These are phyloP conservation scores for Amiota mariae DNA, from an alignment of 2,888 invertebrate genomes.

Conservation along the genomic window DNA sequence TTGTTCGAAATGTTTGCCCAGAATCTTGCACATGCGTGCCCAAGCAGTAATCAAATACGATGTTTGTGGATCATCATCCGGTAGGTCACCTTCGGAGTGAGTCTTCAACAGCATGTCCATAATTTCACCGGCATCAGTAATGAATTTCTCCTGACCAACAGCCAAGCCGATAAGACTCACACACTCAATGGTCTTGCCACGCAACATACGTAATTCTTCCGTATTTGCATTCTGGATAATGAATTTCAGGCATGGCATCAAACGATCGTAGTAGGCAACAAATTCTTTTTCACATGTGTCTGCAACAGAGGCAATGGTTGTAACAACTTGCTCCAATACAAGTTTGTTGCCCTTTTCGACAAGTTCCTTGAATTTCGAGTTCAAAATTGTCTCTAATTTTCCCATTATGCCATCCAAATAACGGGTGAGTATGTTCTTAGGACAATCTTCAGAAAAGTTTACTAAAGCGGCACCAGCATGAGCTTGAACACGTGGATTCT, in stretches of 20 bases:
- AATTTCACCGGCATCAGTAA: slow-evolving; percentile 92
- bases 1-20: slow-evolving; percentile 88
- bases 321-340: slow-evolving; percentile 96
- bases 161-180: slow-evolving; percentile 96
- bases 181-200: slow-evolving; percentile 99
- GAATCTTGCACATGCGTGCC: slow-evolving; percentile 98
- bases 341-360: slow-evolving; percentile 95
- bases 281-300: slow-evolving; percentile 98
- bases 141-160: slow-evolving; percentile 88
- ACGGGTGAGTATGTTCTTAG: slow-evolving; percentile 91
- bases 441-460: slow-evolving; percentile 99
- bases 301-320: slow-evolving; percentile 98
- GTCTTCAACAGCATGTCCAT: slow-evolving; percentile 96
- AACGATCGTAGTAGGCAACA: slow-evolving; percentile 91
- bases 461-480: slow-evolving; percentile 95
- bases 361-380: slow-evolving; percentile 94
- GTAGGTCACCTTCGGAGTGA: slow-evolving; percentile 87
- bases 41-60: slow-evolving; percentile 99
- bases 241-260: slow-evolving; percentile 96
- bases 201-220: slow-evolving; percentile 89
- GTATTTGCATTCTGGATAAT: slow-evolving; percentile 95
- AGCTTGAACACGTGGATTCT: slow-evolving; percentile 91
- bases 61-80: slow-evolving; percentile 97
- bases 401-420: slow-evolving; percentile 94
- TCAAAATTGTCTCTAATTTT: slow-evolving; percentile 91